phyloP scores from a whole-genome alignment of 35 echinoderm and acorn worm species.

The Chiridota heheva region DNA sequence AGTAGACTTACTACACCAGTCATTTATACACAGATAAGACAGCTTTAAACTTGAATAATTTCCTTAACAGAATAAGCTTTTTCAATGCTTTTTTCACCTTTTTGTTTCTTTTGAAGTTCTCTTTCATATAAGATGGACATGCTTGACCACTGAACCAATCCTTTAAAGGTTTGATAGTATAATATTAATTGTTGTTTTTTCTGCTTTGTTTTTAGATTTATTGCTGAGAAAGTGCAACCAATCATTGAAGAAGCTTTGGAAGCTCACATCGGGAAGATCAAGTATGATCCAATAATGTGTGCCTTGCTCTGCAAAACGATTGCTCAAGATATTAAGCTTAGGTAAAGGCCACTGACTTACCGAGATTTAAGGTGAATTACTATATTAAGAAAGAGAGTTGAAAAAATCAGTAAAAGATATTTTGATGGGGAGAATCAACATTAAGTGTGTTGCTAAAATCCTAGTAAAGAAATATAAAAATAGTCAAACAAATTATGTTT shows the following conservation, averaged over 20 bases:
- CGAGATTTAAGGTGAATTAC: slow-evolving; percentile 77
- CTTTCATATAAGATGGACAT: too few species aligned
- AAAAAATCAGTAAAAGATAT: not conserved
- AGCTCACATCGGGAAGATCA: slow-evolving; percentile 53
- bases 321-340: slow-evolving; percentile 69
- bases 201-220: slow-evolving; percentile 64
- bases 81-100: too few species aligned
- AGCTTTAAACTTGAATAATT: too few species aligned
- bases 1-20: too few species aligned
- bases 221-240: slow-evolving; percentile 80
- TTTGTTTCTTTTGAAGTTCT: too few species aligned
- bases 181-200: not conserved
- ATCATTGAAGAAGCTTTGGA: slow-evolving; percentile 65
- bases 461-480: not conserved
- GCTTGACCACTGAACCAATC: too few species aligned
- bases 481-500: not conserved
- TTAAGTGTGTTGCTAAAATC: not conserved
- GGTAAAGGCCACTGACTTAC: slow-evolving; percentile 76
- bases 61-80: too few species aligned
- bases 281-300: slow-evolving; percentile 67
- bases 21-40: too few species aligned
- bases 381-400: not conserved
- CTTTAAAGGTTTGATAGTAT: too few species aligned
- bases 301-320: slow-evolving; percentile 67
- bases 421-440: not conserved